Conservation (phyloP, 2,888 invertebrate genomes). For the Eutolmus rufibarbis region DNA sequence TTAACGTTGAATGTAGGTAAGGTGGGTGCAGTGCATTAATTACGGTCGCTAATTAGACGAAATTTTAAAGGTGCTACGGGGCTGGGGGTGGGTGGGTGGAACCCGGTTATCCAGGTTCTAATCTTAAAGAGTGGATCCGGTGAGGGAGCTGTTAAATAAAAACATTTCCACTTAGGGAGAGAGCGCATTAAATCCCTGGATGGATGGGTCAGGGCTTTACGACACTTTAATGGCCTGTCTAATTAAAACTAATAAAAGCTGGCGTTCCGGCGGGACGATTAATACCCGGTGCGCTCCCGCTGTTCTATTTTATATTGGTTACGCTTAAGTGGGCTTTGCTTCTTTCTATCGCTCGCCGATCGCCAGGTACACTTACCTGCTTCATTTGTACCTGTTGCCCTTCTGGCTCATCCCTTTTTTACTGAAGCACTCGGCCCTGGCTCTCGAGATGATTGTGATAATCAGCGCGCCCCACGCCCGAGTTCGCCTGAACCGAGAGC, state of each 20-base stretch:
- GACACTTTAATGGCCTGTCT: constrained; percentile 1
- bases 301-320: constrained; percentile 2
- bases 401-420: constrained; percentile 11
- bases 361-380: background rate
- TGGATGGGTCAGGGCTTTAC: background rate
- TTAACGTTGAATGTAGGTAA: background rate
- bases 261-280: background rate
- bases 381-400: constrained; percentile 30
- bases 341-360: background rate
- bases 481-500: background rate
- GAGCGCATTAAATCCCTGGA: background rate
- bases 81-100: background rate
- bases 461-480: background rate
- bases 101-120: background rate
- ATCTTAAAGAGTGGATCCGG: background rate
- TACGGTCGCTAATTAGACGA: constrained; percentile 23
- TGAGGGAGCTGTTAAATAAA: background rate
- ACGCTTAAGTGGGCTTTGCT: constrained; percentile 17
- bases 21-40: constrained; percentile 27
- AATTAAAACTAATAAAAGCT: constrained; percentile 7
- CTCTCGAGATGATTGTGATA: constrained; percentile 22
- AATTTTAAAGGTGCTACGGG: background rate
- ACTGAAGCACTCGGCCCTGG: background rate
- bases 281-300: constrained; percentile 8
- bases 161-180: background rate